Evolutionary conservation across 2,113 vertebrate genomes (phyloP).

Genomic region (Hippocampus mohnikei): DNA sequence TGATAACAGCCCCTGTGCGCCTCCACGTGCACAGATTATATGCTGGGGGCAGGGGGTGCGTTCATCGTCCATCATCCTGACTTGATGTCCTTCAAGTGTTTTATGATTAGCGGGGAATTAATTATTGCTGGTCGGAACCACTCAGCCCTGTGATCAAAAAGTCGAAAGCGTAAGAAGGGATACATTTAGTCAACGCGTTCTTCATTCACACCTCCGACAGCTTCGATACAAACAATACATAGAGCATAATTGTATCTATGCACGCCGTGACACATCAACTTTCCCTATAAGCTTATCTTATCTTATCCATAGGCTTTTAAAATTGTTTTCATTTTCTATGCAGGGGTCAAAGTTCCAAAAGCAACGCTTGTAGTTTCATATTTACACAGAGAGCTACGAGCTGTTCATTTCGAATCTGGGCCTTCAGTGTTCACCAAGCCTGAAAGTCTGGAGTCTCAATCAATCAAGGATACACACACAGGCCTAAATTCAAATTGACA

Average conservation of each 20-base stretch:
- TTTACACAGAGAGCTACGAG: too few relatives aligned
- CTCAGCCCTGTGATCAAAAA: conserved; percentile 53
- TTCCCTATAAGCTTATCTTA: neutral
- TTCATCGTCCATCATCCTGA: conserved; percentile 6
- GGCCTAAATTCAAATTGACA: too few relatives aligned
- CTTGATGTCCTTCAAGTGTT: conserved; percentile 7
- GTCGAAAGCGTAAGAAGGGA: conserved; percentile 46
- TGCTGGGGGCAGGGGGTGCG: neutral
- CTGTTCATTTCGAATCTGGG: too few relatives aligned
- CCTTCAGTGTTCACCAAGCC: too few relatives aligned
- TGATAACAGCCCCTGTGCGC: conserved; percentile 2
- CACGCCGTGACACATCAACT: neutral
- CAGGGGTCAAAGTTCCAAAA: neutral
- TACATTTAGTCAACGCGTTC: conserved; percentile 52
- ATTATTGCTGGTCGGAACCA: conserved; percentile 38
- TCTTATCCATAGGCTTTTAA: neutral
- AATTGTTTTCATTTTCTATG: neutral
- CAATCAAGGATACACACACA: too few relatives aligned
- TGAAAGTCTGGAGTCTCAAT: too few relatives aligned
- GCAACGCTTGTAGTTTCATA: neutral
- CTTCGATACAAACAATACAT: neutral
- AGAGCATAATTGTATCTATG: neutral
- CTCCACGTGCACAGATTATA: neutral
- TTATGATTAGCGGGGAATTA: conserved; percentile 41
- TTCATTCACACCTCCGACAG: neutral